These are phyloP conservation scores for Pantherophis guttatus DNA, from an alignment of 2,113 vertebrate genomes.

Conservation along the genomic window DNA sequence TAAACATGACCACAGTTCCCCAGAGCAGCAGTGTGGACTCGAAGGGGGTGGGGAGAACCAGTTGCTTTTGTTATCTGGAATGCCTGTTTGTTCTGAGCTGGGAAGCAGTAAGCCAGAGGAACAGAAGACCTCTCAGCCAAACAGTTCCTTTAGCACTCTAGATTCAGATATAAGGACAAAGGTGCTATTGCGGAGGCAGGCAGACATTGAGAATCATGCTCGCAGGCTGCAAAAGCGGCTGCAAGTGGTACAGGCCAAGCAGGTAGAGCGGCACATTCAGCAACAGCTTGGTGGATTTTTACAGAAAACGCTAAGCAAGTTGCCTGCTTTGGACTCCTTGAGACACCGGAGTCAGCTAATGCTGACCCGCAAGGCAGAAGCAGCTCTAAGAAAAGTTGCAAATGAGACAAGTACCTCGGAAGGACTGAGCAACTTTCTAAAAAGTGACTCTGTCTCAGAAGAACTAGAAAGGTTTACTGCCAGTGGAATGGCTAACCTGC, in stretches of 20 bases:
- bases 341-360: constrained; percentile 73
- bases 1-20: constrained; percentile 67
- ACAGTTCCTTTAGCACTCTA: constrained; percentile 67
- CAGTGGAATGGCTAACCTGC: constrained; percentile 86
- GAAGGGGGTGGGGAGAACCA: constrained; percentile 62
- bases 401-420: constrained; percentile 76
- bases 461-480: constrained; percentile 90
- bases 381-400: constrained; percentile 75
- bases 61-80: constrained; percentile 43
- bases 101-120: constrained; percentile 70
- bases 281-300: constrained; percentile 94
- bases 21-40: constrained; percentile 65
- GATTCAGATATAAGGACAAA: constrained; percentile 84
- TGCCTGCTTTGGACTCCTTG: constrained; percentile 74
- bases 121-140: constrained; percentile 64
- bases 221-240: constrained; percentile 90
- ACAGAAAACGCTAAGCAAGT: constrained; percentile 82
- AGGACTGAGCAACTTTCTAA: constrained; percentile 82
- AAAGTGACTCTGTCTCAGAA: constrained; percentile 81
- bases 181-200: constrained; percentile 82
- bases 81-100: constrained; percentile 41
- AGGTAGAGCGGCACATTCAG: constrained; percentile 95
- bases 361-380: constrained; percentile 82
- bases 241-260: constrained; percentile 96
- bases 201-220: constrained; percentile 86